phyloP scores from a whole-genome alignment of 2,888 invertebrate species.

The Ornithoptera alexandrae region DNA sequence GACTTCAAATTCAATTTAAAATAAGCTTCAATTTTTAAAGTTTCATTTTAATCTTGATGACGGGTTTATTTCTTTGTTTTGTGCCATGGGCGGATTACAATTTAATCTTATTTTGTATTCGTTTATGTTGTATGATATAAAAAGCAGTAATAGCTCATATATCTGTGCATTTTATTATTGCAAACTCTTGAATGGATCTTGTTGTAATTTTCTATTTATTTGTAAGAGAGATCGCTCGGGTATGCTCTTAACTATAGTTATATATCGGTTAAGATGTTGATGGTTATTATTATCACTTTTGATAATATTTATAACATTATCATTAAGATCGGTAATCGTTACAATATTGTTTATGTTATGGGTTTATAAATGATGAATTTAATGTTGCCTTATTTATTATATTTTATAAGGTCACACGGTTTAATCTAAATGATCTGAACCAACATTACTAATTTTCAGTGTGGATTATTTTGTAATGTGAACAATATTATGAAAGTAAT shows the following conservation, averaged over 20 bases:
- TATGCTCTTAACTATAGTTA: too few species aligned
- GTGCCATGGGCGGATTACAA: slow-evolving; percentile 16
- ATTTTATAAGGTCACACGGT: not conserved
- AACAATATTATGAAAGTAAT: slow-evolving; percentile 17
- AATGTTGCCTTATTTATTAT: not conserved
- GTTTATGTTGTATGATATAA: not conserved
- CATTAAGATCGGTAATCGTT: too few species aligned
- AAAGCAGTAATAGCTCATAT: not conserved
- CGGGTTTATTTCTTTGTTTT: slow-evolving; percentile 25
- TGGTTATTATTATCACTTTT: too few species aligned
- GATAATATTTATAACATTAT: too few species aligned
- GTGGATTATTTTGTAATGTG: not conserved
- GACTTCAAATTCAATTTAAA: slow-evolving; percentile 30
- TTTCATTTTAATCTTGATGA: slow-evolving; percentile 30
- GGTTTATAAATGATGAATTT: too few species aligned
- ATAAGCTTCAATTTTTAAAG: slow-evolving; percentile 31
- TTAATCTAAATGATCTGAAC: not conserved
- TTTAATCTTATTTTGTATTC: slow-evolving; percentile 12
- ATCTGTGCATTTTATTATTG: not conserved
- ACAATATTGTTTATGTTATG: too few species aligned
- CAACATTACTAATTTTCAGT: not conserved
- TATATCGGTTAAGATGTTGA: too few species aligned
- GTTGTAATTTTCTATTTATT: too few species aligned
- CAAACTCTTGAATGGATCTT: too few species aligned
- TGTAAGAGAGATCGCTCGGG: too few species aligned